Evolutionary conservation across 1,140 invertebrate genomes (phyloP), one percentile per base, ranked within the genome.

Genomic region (Megalopta genalis): DNA sequence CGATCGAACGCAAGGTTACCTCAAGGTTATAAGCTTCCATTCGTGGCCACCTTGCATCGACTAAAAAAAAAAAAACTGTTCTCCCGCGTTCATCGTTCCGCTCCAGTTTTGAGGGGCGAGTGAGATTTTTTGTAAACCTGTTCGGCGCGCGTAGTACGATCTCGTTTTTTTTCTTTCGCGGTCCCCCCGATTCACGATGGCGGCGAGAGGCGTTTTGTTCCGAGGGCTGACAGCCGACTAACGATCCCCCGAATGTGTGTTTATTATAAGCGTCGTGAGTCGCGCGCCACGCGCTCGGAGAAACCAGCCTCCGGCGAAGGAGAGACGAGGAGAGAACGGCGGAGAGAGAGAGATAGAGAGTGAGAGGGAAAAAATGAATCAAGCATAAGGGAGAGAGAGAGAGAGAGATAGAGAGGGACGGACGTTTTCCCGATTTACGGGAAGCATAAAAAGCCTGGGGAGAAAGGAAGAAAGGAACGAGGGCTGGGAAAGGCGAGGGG

Each of bases 261-360:
- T 86, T 87, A 88, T 88, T 89, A 85, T 70, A 77, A 85, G 82
- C 42, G 83, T 80, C 73, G 52, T n/a, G 83, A 87, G 78, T 87
- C 76, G 83, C 74, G 83, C 74, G 85, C 82, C 82, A 88, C 86
- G 87, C 86, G 86, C 77, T 65, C n/a, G 57, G 73, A 18, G 65
- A 78, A 80, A 87, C 77, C 80, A 67, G 72, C 60, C 74, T 80
- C 23, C 21, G 23, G 16, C 32, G 37, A 23, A 66, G 72, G 72
- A 68, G 71, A 60, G 79, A 70, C 81, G 83, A 86, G 85, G 77
- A 84, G 80, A 71, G 77, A 85, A 76, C 63, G 39, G 3, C 23
- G 25, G 16, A 62, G 37, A 25, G 27, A 68, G 42, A 16, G 23
- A n/a, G 18, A 14, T 14, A 74, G 16, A 5, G 12, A 49, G 63